Base-by-base conservation (phyloP, 1,140 invertebrate genomes). In the Diorhabda elongata region DNA sequence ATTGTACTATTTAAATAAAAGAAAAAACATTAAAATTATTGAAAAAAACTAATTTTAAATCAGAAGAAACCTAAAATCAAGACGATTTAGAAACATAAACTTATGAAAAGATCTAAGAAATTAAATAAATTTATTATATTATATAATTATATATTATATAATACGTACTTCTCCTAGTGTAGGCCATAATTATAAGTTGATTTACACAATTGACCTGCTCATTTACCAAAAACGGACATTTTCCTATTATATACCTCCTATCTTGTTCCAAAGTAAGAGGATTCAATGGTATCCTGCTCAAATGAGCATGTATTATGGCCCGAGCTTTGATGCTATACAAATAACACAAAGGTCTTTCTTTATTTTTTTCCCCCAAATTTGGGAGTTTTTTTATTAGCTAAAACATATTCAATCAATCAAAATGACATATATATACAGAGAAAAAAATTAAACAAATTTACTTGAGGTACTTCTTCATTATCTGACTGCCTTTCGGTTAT, bases 281-380 rank as follows among this genome's bases (percentile, higher is more conserved):
- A 75, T 92, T 92, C 9, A 99, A 82, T 7, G 86, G 82, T 76
- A 98, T 88, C 59, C 97, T 85, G 3, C 90, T 88, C 44, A 99
- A 85, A 85, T 99, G 97, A 2, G 98, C 96, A 81, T 98, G 94
- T 5, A 99, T 83, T 41, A 99, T 84, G 7, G 95, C 93, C 60
- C 98, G 86, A 3, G 98, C 93, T 85, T 99, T 99, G 64, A 99
- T 91, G 78, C 95, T 97, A 84, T 99, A 99, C n/a, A 90, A 85
- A 70, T 92, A 90, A 82, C 95, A 97, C 26, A 99, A 84, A 0
- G 97, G 97, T 62, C 89, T 85, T 81, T 99, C 97, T 77, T 95
- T 94, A 81, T 98, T 98, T 80, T 98, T 99, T 80, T 98, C 96
- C 66, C 90, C 89, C 4, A 99, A 82, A 82, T 98, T 94, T 6